These are phyloP conservation scores for Drosophila meridiana DNA, from an alignment of 2,888 invertebrate genomes.

Conservation along the genomic window DNA sequence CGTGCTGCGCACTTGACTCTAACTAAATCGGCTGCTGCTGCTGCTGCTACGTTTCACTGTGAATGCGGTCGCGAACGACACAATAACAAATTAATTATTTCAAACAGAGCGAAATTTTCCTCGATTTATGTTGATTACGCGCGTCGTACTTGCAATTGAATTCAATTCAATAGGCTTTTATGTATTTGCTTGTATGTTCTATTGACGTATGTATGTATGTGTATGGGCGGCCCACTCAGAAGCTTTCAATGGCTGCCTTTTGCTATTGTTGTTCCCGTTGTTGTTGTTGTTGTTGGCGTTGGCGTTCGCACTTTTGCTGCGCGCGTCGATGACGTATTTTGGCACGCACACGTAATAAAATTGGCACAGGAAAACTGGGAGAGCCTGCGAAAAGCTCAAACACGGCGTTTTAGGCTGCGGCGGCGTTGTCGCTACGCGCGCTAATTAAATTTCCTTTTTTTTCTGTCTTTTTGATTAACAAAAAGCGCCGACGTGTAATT, in stretches of 20 bases:
- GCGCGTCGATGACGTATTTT: slow-evolving; percentile 77
- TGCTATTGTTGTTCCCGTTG: slow-evolving; percentile 23
- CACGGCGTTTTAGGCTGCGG: slow-evolving; percentile 16
- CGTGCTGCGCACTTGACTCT: slow-evolving; percentile 60
- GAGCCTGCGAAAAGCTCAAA: slow-evolving; percentile 38
- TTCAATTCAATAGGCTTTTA: slow-evolving; percentile 58
- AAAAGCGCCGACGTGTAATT: slow-evolving; percentile 53
- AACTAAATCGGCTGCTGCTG: slow-evolving; percentile 7
- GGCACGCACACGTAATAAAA: slow-evolving; percentile 65
- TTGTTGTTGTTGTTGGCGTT: slow-evolving; percentile 1
- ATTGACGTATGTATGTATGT: slow-evolving; percentile 1
- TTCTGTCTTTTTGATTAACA: slow-evolving; percentile 50
- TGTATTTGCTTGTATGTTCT: slow-evolving; percentile 21
- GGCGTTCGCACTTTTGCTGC: slow-evolving; percentile 54
- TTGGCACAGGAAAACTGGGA: slow-evolving; percentile 39
- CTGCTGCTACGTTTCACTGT: slow-evolving; percentile 51
- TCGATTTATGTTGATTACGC: slow-evolving; percentile 65
- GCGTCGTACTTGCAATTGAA: slow-evolving; percentile 62
- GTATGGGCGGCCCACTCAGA: slow-evolving; percentile 49
- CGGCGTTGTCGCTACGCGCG: slow-evolving; percentile 40
- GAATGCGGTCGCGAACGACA: slow-evolving; percentile 52
- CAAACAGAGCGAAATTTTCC: slow-evolving; percentile 62
- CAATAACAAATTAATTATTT: slow-evolving; percentile 75
- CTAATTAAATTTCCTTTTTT: slow-evolving; percentile 41
- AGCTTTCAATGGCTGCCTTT: slow-evolving; percentile 57